Conservation (phyloP, 1,140 invertebrate genomes). For the Platorchestia sp. region DNA sequence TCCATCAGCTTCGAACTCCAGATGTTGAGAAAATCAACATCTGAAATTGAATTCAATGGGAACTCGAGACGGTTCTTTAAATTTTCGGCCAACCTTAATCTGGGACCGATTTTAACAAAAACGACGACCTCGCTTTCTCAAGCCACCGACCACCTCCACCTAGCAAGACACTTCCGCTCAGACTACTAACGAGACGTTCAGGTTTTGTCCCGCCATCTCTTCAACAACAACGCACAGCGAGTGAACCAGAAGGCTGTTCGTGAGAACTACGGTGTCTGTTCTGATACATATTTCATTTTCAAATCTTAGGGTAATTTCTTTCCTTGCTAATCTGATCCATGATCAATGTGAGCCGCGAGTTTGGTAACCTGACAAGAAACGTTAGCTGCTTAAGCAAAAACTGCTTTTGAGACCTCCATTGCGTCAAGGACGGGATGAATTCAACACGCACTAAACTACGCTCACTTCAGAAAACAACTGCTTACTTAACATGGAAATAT, state of each 20-base stretch:
- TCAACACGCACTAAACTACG: not conserved
- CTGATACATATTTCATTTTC: not conserved
- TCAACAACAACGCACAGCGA: not conserved
- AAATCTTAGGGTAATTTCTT: no score
- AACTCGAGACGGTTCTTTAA: not conserved
- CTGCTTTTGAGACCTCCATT: not conserved
- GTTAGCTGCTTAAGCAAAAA: not conserved
- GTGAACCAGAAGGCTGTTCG: not conserved
- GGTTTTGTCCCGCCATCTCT: no score
- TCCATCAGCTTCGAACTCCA: not conserved
- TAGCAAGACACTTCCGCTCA: not conserved
- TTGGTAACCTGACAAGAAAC: no score
- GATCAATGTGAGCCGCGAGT: not conserved
- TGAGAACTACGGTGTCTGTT: not conserved
- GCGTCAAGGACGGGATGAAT: not conserved
- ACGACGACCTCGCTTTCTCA: not conserved
- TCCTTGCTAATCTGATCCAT: not conserved
- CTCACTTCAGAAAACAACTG: no score
- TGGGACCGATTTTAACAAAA: not conserved
- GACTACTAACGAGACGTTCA: not conserved
- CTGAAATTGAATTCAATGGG: not conserved
- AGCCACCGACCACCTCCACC: not conserved
- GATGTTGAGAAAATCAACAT: not conserved
- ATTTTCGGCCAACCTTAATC: not conserved
- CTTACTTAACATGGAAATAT: no score